A percentile compares a stretch with the other conserved stretches of the same genome.
phyloP scores from a whole-genome alignment of 2,888 invertebrate species.

The Scaptodrosophila latifasciaeformis region DNA sequence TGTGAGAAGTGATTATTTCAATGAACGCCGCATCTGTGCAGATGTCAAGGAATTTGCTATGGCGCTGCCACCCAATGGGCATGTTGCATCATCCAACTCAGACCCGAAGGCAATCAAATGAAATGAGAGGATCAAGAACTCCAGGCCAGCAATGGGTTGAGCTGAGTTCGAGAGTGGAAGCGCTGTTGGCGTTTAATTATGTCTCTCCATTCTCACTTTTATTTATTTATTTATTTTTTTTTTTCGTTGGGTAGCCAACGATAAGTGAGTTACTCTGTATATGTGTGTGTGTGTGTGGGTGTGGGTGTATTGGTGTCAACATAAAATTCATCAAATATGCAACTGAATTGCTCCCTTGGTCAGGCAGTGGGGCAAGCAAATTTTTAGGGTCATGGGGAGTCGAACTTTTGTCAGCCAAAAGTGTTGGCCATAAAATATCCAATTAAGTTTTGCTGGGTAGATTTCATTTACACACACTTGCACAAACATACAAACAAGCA shows the following conservation, averaged over 20 bases:
- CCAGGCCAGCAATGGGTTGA: too few species aligned
- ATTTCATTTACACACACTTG: slow-evolving; percentile 31
- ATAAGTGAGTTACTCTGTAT: slow-evolving; percentile 41
- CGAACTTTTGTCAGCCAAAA: slow-evolving; percentile 42
- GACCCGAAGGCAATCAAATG: slow-evolving; percentile 3
- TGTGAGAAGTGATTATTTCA: too few species aligned
- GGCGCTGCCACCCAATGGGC: not conserved
- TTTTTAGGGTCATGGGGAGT: slow-evolving; percentile 5
- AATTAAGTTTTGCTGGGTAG: slow-evolving; percentile 56
- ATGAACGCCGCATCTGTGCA: not conserved
- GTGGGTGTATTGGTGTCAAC: slow-evolving; percentile 32
- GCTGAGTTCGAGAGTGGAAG: too few species aligned
- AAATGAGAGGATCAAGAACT: not conserved
- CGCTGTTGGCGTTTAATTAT: slow-evolving; percentile 59
- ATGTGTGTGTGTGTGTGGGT: slow-evolving; percentile 9
- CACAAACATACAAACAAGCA: slow-evolving; percentile 4
- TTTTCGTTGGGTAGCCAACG: slow-evolving; percentile 28
- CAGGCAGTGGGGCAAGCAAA: slow-evolving; percentile 17
- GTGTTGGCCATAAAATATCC: slow-evolving; percentile 64
- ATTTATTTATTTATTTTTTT: not conserved
- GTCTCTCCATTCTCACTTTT: slow-evolving; percentile 33
- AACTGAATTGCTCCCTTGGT: slow-evolving; percentile 55
- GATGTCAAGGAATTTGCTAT: not conserved
- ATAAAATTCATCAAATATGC: slow-evolving; percentile 60
- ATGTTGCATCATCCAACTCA: slow-evolving; percentile 26